Evolutionary conservation across 2,797 vertebrate genomes (phyloP), one percentile per base, ranked within the genome.

Genomic region (Kryptolebias ocellatus): DNA sequence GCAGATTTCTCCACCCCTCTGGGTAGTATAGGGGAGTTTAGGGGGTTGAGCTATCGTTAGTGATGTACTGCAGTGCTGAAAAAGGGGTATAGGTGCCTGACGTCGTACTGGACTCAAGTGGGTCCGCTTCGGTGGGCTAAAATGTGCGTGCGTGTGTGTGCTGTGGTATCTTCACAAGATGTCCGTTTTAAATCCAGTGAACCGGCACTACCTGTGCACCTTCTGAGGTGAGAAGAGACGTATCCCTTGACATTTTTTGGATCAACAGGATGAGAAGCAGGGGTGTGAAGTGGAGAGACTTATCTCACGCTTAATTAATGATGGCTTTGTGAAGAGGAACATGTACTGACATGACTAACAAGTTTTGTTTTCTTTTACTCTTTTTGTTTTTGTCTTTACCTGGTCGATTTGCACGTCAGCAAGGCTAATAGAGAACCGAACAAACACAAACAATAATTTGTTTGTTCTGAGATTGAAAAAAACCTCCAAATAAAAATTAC

Each of bases 301-400:
- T 89, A 89, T 91, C 82, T 91, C 88, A 90, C 72, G 64, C 79
- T 92, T 92, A 92, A 92, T 93, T 92, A 92, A 90, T 89, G 81
- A 87, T 63, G 17, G 76, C 80, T 88, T 88, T 54, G 0, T 50
- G 8, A 79, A 80, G 86, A 85, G 49, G 4, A 29, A 56, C 24
- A 31, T 56, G 57, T 16, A 24, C 17, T 18, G 5, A 73, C 53
- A 70, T 34, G 49, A 74, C 63, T 59, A 72, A 82, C 80, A 69
- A 44, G 18, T 72, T 80, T 74, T 54, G 28, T 64, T 80, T 74
- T 64, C 60, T 71, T 66, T 74, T 34, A 46, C 64, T 58, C 63
- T 46, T 44, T 24, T 50, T 44, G 56, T 65, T 53, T 2, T 60
- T 49, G 45, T 58, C 37, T 54, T 60, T 51, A 8, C 45, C 54